phyloP scores from a whole-genome alignment of 2,888 invertebrate genomes.

The Poecilobothrus nobilitatus region DNA sequence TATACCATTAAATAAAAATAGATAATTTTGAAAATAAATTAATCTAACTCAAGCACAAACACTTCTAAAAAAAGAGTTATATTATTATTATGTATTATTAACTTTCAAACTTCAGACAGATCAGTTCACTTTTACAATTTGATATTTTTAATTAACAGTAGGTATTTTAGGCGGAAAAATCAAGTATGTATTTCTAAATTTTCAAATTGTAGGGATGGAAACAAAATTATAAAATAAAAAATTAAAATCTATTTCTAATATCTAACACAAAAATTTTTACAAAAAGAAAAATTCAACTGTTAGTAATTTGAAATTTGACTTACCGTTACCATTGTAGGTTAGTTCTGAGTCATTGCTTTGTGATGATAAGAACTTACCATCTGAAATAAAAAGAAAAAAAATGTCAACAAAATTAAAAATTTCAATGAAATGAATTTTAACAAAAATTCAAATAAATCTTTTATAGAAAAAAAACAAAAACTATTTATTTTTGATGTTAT shows the following conservation, averaged over 20 bases:
- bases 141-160: no score
- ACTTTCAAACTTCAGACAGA: no score
- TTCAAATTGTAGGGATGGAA: no score
- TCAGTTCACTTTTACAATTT: no score
- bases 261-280: neutral
- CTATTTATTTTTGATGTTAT: neutral
- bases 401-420: constrained; percentile 21
- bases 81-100: no score
- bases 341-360: constrained; percentile 43
- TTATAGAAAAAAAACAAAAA: neutral
- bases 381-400: constrained; percentile 34
- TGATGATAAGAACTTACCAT: constrained; percentile 45
- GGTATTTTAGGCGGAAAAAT: no score
- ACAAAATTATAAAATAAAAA: no score
- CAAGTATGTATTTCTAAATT: no score
- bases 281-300: neutral
- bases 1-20: no score
- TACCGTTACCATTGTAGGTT: constrained; percentile 41
- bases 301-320: constrained; percentile 27
- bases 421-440: constrained; percentile 13
- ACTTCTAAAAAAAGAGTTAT: no score
- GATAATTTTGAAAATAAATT: no score
- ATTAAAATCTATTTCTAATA: neutral
- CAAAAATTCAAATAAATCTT: neutral
- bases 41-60: no score